Conservation (phyloP, 1,140 invertebrate genomes). For the Potamilus streckersoni region DNA sequence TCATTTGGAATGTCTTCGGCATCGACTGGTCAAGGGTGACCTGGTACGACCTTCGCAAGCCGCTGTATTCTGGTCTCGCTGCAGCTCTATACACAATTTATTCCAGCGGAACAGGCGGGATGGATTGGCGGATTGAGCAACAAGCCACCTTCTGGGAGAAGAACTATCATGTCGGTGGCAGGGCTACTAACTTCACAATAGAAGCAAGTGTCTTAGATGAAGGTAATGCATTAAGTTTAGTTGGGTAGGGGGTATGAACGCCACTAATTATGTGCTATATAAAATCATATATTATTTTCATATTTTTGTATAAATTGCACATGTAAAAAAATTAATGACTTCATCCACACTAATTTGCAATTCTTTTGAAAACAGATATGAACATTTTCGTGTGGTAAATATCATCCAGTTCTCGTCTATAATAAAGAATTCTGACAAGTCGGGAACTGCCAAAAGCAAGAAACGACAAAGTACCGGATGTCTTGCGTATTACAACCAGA, state of each 20-base stretch:
- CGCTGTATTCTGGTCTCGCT: constrained; percentile 56
- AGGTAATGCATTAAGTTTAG: constrained; percentile 28
- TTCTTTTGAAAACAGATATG: too few species aligned
- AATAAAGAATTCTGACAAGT: too few species aligned
- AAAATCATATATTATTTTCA: too few species aligned
- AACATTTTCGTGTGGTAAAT: too few species aligned
- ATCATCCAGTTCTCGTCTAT: too few species aligned
- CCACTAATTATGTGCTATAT: too few species aligned
- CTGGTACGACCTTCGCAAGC: constrained; percentile 54
- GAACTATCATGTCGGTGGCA: constrained; percentile 28
- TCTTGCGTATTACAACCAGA: too few species aligned
- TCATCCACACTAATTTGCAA: too few species aligned
- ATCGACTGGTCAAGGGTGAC: constrained; percentile 49
- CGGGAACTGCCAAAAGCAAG: too few species aligned
- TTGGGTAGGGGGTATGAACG: neutral
- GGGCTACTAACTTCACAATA: constrained; percentile 46
- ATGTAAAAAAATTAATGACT: neutral
- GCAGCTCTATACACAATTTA: constrained; percentile 46
- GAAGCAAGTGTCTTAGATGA: constrained; percentile 33
- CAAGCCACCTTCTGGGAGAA: constrained; percentile 35
- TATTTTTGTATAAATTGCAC: too few species aligned
- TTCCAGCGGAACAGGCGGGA: neutral
- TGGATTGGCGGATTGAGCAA: constrained; percentile 36
- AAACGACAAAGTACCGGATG: too few species aligned
- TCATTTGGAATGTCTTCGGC: constrained; percentile 42